Evolutionary conservation across 2,797 vertebrate species (phyloP).

Genomic region (Melopsittacus undulatus): DNA sequence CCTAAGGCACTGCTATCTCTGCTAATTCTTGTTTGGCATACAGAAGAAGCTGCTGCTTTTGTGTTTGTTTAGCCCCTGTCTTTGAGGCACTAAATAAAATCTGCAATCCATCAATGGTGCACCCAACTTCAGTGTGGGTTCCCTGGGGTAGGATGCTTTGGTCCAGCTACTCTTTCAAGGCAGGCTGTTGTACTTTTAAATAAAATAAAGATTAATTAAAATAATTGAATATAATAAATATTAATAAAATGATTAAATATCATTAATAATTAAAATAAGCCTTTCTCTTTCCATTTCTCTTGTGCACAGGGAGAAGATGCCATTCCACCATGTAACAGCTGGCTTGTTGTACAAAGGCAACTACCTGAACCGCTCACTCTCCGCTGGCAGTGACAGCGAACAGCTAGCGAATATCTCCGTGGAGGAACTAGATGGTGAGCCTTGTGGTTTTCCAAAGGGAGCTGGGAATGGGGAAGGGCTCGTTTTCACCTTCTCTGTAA

Average conservation of each 20-base stretch:
- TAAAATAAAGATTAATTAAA: background rate
- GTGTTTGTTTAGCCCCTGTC: background rate
- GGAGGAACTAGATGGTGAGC: slow-evolving; percentile 93
- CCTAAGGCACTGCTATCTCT: background rate
- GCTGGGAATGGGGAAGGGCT: background rate
- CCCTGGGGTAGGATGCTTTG: background rate
- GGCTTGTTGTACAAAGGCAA: slow-evolving; percentile 96
- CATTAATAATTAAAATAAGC: background rate
- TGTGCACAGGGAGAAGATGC: slow-evolving; percentile 90
- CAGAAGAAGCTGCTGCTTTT: background rate
- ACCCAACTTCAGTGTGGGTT: fast-evolving
- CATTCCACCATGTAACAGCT: slow-evolving; percentile 95
- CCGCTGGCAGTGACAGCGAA: slow-evolving; percentile 89
- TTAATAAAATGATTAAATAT: no score
- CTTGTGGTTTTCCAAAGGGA: background rate
- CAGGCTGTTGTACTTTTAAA: background rate
- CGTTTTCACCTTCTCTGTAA: fast-evolving
- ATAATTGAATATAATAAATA: no score
- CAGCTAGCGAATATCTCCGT: slow-evolving; percentile 93
- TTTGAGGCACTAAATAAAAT: background rate
- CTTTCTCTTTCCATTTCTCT: background rate
- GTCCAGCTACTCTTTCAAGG: background rate
- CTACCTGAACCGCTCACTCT: slow-evolving; percentile 91
- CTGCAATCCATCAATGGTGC: background rate
- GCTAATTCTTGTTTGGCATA: background rate